phyloP scores from a whole-genome alignment of 1,140 invertebrate species.

The Cardiocondyla obscurior region DNA sequence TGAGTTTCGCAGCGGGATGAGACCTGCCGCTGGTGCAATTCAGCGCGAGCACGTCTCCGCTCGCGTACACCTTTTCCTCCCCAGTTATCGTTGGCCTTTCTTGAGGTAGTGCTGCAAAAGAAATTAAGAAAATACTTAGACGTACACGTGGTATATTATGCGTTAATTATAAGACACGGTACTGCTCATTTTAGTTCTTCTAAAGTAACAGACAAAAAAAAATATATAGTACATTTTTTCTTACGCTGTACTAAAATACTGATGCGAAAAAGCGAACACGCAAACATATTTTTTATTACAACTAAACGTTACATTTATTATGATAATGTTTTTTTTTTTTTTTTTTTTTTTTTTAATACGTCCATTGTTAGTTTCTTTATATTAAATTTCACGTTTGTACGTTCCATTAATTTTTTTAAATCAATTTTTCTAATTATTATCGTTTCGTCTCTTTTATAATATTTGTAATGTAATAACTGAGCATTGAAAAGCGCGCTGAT shows the following conservation, averaged over 20 bases:
- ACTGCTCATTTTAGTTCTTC: slow-evolving; percentile 2
- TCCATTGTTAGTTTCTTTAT: no score
- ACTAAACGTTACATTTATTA: no score
- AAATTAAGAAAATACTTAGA: slow-evolving; percentile 50
- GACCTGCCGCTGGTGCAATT: slow-evolving; percentile 94
- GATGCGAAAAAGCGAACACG: background rate
- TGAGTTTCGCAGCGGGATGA: slow-evolving; percentile 89
- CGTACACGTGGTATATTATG: background rate
- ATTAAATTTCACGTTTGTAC: no score
- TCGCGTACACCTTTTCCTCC: slow-evolving; percentile 90
- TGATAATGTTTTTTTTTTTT: no score
- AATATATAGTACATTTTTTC: background rate
- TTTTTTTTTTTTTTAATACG: no score
- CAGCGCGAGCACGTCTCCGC: slow-evolving; percentile 91
- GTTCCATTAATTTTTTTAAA: no score
- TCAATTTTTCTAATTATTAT: no score
- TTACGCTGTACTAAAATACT: background rate
- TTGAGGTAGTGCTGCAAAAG: slow-evolving; percentile 88
- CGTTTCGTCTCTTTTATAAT: no score
- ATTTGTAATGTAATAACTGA: no score
- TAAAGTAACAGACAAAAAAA: background rate
- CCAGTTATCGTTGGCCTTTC: slow-evolving; percentile 92
- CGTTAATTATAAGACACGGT: slow-evolving; percentile 1
- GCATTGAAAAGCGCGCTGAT: no score
- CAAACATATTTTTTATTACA: no score